Evolutionary conservation across 1,140 invertebrate species (phyloP), one percentile per base, ranked within the genome.

Genomic region (Drosophila ironensis): DNA sequence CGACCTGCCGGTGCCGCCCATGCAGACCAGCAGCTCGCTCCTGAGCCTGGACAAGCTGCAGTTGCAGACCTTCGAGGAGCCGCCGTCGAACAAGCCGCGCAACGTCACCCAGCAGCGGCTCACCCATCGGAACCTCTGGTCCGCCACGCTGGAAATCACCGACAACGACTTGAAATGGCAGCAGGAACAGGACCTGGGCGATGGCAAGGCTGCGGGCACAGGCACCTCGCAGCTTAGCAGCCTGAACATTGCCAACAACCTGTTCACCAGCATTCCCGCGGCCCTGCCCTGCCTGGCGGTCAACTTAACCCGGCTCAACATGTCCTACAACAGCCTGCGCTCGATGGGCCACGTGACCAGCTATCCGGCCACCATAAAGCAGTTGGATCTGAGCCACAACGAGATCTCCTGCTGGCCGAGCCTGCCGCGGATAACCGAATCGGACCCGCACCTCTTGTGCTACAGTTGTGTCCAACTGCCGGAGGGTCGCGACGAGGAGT

Each of bases 331-430:
- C 91, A 93, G 92, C 5, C 88, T 95, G n/a, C 64, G 87, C 35
- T 95, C 94, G 0, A 96, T 98, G 94, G 97, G 97, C 8, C 94
- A 96, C 73, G 95, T 98, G 24, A 96, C 95, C 5, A 95, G 95
- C 35, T 98, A 98, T 90, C 98, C 98, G 2, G 93, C 94, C 28
- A 94, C 93, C 38, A 90, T 99, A 0, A 96, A 97, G 67, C 97
- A 98, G 88, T 89, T 99, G 1, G 98, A 99, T 91, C 91, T 99
- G 11, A 97, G 96, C 5, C 95, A 98, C 87, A 99, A 99, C 91
- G 94, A 95, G 87, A 97, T 99, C 44, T 93, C 93, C 0, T 94
- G 94, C 54, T 98, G 97, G 96, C 95, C 96, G 4, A 96, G 95
- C 88, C 89, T 96, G 48, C 95, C 95, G 0, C 95, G 94, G 61